Percentiles rank a stretch among this genome's conserved stretches.
Evolutionary conservation across 64 coral and sea anemone genomes (phyloP).

Genomic region (Montipora capricornis): DNA sequence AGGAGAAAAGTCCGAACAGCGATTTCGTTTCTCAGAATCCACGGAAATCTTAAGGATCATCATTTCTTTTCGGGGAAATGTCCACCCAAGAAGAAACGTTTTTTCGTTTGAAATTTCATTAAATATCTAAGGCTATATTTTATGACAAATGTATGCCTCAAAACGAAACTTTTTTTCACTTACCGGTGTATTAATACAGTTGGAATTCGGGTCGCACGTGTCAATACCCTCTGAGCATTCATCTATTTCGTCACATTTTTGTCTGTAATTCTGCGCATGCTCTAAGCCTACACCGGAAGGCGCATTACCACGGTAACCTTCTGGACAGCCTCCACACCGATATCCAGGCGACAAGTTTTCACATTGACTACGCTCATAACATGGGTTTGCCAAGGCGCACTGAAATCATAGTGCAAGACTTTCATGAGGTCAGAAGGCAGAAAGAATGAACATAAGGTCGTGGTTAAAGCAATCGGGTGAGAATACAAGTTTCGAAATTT

Average conservation of each 20-base stretch:
- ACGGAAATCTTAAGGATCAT: too few relatives aligned
- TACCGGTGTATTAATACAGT: conserved; percentile 93
- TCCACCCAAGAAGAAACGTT: too few relatives aligned
- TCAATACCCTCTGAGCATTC: conserved; percentile 87
- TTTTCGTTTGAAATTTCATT: too few relatives aligned
- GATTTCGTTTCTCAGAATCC: too few relatives aligned
- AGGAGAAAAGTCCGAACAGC: too few relatives aligned
- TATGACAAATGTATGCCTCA: too few relatives aligned
- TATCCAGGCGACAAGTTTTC: conserved; percentile 90
- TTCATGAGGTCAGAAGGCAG: neutral
- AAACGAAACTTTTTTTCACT: neutral
- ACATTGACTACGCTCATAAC: conserved; percentile 73
- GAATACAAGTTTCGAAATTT: too few relatives aligned
- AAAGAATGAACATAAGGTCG: neutral
- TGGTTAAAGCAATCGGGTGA: too few relatives aligned
- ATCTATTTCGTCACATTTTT: conserved; percentile 90
- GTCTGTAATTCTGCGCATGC: conserved; percentile 81
- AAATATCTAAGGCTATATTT: too few relatives aligned
- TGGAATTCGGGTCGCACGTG: conserved; percentile 85
- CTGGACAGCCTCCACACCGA: conserved; percentile 91
- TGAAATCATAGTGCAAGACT: neutral
- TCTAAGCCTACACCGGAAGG: conserved; percentile 89
- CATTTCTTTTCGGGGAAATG: too few relatives aligned
- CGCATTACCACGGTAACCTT: conserved; percentile 91
- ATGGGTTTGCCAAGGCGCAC: conserved; percentile 84